A percentile compares a stretch with the other conserved stretches of the same genome.
Conservation (phyloP, 2,113 vertebrate species). For the Orthonyx spaldingii region DNA sequence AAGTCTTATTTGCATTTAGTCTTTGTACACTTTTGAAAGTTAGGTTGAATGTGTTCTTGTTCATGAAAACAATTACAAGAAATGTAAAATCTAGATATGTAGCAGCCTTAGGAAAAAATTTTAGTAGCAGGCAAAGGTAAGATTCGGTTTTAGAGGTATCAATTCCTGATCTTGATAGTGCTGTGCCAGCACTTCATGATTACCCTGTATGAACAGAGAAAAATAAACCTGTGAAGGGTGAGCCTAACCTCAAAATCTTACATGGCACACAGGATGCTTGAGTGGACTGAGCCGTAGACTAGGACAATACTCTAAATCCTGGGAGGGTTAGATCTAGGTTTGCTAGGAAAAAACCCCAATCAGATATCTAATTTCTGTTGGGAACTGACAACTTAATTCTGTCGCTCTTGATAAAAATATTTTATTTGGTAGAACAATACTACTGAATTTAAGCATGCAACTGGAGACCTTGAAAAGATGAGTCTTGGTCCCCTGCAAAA, state of each 20-base stretch:
- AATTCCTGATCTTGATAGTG: not conserved
- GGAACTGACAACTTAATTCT: not conserved
- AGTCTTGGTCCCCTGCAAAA: not conserved
- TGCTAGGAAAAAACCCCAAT: not conserved
- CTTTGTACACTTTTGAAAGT: not conserved
- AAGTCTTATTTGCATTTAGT: not conserved
- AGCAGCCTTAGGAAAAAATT: not conserved
- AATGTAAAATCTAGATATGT: not conserved
- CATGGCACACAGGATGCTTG: not conserved
- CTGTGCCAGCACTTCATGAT: not conserved
- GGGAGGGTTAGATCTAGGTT: not conserved
- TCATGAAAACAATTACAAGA: not conserved
- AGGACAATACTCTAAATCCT: not conserved
- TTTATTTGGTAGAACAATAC: not conserved
- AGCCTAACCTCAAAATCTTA: not conserved
- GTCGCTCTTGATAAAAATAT: not conserved
- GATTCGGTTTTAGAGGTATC: not conserved
- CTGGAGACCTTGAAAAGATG: not conserved
- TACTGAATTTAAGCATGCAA: not conserved
- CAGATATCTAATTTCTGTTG: not conserved
- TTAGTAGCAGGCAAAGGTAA: not conserved
- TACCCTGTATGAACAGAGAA: not conserved
- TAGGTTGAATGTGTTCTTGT: not conserved
- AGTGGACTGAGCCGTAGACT: not conserved
- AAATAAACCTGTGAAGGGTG: not conserved